phyloP scores from a whole-genome alignment of 92 coral and sea anemone species.

The Umimayanthus chanpuru region DNA sequence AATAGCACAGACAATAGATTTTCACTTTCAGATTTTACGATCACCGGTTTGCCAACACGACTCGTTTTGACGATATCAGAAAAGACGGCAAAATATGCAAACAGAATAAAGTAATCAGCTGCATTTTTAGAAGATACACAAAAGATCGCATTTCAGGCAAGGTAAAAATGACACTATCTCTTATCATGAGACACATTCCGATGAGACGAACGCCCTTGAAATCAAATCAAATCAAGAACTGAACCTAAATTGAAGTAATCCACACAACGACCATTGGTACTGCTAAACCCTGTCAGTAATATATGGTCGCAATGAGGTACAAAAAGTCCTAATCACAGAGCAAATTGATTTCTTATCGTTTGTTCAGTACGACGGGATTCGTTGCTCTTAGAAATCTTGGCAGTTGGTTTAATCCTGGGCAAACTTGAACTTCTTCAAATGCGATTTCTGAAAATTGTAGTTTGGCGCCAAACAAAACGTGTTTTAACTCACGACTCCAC shows the following conservation, averaged over 20 bases:
- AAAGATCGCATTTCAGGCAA: conserved; percentile 31
- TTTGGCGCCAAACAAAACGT: conserved; percentile 34
- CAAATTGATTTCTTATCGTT: background rate
- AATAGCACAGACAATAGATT: background rate
- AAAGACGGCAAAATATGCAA: background rate
- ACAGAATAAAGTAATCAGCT: background rate
- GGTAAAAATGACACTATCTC: conserved; percentile 26
- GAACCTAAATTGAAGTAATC: background rate
- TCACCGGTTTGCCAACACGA: background rate
- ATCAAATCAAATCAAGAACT: background rate
- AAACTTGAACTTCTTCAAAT: conserved; percentile 6
- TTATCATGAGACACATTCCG: conserved; percentile 21
- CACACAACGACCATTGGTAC: background rate
- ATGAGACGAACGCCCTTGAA: conserved; percentile 32
- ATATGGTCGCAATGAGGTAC: background rate
- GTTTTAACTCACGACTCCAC: background rate
- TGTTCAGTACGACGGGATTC: conserved; percentile 1
- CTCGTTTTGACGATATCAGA: background rate
- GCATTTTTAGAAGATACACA: background rate
- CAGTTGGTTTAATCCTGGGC: background rate
- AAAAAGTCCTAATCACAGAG: background rate
- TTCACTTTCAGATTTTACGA: background rate
- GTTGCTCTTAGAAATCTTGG: background rate
- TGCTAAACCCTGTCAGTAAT: background rate
- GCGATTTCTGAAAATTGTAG: conserved; percentile 5